Evolutionary conservation across 2,888 invertebrate genomes (phyloP).

Genomic region (Orthosia incerta): DNA sequence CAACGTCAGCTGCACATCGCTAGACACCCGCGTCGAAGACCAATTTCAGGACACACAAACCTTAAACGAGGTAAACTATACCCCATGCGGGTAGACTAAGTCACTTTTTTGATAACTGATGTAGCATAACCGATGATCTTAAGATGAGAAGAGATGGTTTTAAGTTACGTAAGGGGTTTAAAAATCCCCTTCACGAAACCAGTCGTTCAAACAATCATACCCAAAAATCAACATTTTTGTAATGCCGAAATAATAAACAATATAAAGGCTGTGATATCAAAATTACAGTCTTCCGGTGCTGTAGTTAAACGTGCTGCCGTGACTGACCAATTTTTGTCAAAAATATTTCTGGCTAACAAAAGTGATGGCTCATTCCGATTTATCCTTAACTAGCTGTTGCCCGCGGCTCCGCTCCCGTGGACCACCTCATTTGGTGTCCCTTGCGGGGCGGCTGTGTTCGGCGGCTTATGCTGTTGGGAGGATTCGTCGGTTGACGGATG

Average conservation of each 20-base stretch:
- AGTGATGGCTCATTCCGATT: constrained; percentile 44
- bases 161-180: constrained; percentile 1
- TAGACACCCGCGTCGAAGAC: constrained; percentile 1
- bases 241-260: neutral
- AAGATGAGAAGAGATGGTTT: too few relatives aligned
- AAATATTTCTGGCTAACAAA: constrained; percentile 42
- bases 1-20: constrained; percentile 1
- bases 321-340: constrained; percentile 36
- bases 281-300: constrained; percentile 12
- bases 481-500: too few relatives aligned
- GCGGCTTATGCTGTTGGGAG: too few relatives aligned
- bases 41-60: constrained; percentile 4
- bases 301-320: neutral
- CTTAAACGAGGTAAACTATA: too few relatives aligned
- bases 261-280: constrained; percentile 1
- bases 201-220: constrained; percentile 5
- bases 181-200: constrained; percentile 2
- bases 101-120: constrained; percentile 6
- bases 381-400: constrained; percentile 39
- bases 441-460: too few relatives aligned
- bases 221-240: neutral
- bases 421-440: too few relatives aligned
- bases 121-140: constrained; percentile 12
- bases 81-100: constrained; percentile 9
- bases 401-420: too few relatives aligned